Evolutionary conservation across 2,888 invertebrate genomes (phyloP).

Genomic region (Aspidiotus rigidus): DNA sequence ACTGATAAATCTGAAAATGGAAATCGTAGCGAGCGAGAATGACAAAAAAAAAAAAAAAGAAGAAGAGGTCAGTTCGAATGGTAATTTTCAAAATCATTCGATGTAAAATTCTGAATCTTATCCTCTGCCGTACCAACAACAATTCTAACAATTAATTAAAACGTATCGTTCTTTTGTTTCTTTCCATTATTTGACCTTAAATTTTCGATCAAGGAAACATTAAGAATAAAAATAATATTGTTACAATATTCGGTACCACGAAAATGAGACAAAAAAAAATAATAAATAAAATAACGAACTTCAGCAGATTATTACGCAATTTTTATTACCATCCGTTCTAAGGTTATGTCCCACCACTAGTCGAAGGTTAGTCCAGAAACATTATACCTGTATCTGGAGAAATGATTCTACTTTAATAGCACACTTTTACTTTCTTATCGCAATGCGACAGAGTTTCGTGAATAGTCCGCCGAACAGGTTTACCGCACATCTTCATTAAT

Average conservation of each 20-base stretch:
- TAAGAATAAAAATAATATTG: slow-evolving; percentile 1
- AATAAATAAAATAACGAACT: slow-evolving; percentile 2
- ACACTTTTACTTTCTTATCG: slow-evolving; percentile 32
- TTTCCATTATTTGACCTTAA: too few relatives aligned
- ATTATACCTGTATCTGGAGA: slow-evolving; percentile 28
- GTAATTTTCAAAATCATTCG: too few relatives aligned
- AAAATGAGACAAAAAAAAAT: background rate
- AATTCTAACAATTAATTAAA: too few relatives aligned
- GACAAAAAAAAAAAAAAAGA: too few relatives aligned
- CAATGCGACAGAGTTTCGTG: slow-evolving; percentile 30
- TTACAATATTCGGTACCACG: background rate
- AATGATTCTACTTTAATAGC: slow-evolving; percentile 31
- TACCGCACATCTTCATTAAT: slow-evolving; percentile 9
- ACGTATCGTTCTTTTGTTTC: too few relatives aligned
- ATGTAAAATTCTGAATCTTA: too few relatives aligned
- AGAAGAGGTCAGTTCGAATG: too few relatives aligned
- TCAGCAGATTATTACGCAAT: slow-evolving; percentile 23
- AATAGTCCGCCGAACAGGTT: slow-evolving; percentile 31
- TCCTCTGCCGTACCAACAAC: too few relatives aligned
- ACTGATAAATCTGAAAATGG: too few relatives aligned
- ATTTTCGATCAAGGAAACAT: slow-evolving; percentile 1
- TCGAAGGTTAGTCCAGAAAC: slow-evolving; percentile 32
- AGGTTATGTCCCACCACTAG: slow-evolving; percentile 31
- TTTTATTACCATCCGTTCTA: slow-evolving; percentile 24
- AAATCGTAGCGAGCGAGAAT: too few relatives aligned